Evolutionary conservation across 2,113 vertebrate species (phyloP), one percentile per base, ranked within the genome.

Genomic region (Odocoileus hemionus): DNA sequence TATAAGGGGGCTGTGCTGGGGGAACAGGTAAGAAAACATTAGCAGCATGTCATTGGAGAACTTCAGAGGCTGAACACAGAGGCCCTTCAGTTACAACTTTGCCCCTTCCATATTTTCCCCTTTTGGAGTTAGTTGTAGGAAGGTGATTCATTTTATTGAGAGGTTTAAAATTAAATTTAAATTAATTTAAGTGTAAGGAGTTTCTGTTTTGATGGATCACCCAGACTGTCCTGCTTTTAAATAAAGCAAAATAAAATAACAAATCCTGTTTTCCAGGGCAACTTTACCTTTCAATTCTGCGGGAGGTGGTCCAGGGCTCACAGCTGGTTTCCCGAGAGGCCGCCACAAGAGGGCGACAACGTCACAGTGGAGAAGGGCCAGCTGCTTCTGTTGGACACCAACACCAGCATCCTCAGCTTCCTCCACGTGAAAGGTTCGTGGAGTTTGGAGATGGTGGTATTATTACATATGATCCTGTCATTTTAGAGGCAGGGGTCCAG

Each of bases 291-390:
- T 1, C 97, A 84, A 28, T 95, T 99, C 33, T 99, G 99, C 0
- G 67, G 94, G 28, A 92, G 84, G 0, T 99, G 99, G 99, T 98
- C 98, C 0, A 91, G 97, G 79, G 96, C 94, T 70, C 97, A 95
- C 95, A 99, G 98, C 91, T 99, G 99, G 99, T 96, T 98, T 98
- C 96, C 97, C 33, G 97, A 97, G n/a, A 85, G 97, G 55, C 91
- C 4, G 61, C 99, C 99, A 98, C 99, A 98, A 98, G 99, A 99
- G 99, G 99, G 99, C 98, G 99, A 99, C 96, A 99, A 98, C 8
- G 99, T 99, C 98, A 99, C 98, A 84, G 98, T 99, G 97, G 99
- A 99, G 98, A 95, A 4, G 0, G 98, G 98, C 5, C 86, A 95
- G 11, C 91, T 94, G 1, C 57, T 99, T 13, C 97, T 99, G 52